Evolutionary conservation across 2,888 invertebrate genomes (phyloP), one percentile per base, ranked within the genome.

Genomic region (Acanthacorydalis orientalis): DNA sequence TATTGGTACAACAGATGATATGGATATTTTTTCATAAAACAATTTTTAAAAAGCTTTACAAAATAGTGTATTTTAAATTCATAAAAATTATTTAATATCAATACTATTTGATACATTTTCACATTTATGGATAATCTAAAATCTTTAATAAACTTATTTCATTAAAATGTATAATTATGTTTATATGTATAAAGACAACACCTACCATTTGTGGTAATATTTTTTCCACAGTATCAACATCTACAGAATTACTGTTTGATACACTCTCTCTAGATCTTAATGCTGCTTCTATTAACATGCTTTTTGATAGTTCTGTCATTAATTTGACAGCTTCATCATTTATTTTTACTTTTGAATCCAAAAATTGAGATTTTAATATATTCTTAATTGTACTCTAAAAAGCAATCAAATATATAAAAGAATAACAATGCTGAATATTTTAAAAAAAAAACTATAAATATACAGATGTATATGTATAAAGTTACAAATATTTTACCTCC

Each of bases 1-100:
- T 57, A 73, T 83, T 42, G 77, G 75, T 63, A 78, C 77, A 58
- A 77, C 75, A 50, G 77, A 79, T 50, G 76, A 74, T 48, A 83
- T 84, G 82, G 83, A 84, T 61, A 61, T 80, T 54, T 78, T 80
- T 60, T 80, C 70, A 69, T 53, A 46, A 43, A 42, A 42, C 35
- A 34, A 23, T 23, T 23, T 23, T 48, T 49, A 51, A 40, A 53
- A 48, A 45, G 50, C 47, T 48, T 41, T 40, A 49, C 48, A 55
- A 50, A 54, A 52, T 49, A 50, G 48, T 37, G 50, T 31, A 46
- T 47, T 35, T 44, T 49, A 42, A 32, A 47, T 44, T 39, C 39
- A 23, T 23, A 23, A 23, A 6, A 23, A 23, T 2, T 23, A 6
- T 23, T 23, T 23, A 23, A 23, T 23, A 23, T 23, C 23, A 23